Percentiles rank a stretch among this genome's conserved stretches.
Evolutionary conservation across 1,140 invertebrate species (phyloP).

Genomic region (Diploscapter pachys): DNA sequence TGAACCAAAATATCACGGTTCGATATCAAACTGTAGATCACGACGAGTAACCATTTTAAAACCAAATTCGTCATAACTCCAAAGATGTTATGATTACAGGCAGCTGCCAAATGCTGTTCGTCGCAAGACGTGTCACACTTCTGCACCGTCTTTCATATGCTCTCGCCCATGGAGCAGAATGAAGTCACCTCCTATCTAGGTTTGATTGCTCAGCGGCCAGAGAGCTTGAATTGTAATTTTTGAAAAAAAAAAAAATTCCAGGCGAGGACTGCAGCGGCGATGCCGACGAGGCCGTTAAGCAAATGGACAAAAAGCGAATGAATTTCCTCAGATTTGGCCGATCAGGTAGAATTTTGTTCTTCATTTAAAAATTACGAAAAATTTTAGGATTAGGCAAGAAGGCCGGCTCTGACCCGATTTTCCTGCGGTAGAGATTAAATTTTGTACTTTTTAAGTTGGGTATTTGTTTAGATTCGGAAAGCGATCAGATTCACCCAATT

Average conservation of each 20-base stretch:
- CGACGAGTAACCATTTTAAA: too few relatives aligned
- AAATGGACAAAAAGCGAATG: conserved; percentile 52
- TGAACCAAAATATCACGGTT: too few relatives aligned
- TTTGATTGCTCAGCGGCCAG: conserved; percentile 1
- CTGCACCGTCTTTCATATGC: conserved; percentile 41
- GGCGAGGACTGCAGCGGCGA: conserved; percentile 44
- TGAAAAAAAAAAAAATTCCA: conserved; percentile 20
- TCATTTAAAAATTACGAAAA: neutral
- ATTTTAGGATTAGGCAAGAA: conserved; percentile 39
- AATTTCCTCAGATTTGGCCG: conserved; percentile 51
- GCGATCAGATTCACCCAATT: conserved; percentile 46
- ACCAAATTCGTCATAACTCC: too few relatives aligned
- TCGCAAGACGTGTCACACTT: conserved; percentile 39
- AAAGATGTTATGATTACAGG: too few relatives aligned
- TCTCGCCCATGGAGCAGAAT: conserved; percentile 42
- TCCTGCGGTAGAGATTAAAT: conserved; percentile 22
- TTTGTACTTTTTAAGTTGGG: conserved; percentile 20
- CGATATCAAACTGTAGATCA: too few relatives aligned
- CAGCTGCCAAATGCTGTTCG: conserved; percentile 28
- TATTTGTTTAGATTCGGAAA: conserved; percentile 50
- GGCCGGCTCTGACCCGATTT: conserved; percentile 37
- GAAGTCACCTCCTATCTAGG: conserved; percentile 37
- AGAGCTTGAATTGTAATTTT: too few relatives aligned
- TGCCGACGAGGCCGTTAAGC: conserved; percentile 37
- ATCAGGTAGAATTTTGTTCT: conserved; percentile 23